A percentile compares a stretch with the other conserved stretches of the same genome.
Evolutionary conservation across 2,113 vertebrate species (phyloP).

Genomic region (Brachyhypopomus gauderio): DNA sequence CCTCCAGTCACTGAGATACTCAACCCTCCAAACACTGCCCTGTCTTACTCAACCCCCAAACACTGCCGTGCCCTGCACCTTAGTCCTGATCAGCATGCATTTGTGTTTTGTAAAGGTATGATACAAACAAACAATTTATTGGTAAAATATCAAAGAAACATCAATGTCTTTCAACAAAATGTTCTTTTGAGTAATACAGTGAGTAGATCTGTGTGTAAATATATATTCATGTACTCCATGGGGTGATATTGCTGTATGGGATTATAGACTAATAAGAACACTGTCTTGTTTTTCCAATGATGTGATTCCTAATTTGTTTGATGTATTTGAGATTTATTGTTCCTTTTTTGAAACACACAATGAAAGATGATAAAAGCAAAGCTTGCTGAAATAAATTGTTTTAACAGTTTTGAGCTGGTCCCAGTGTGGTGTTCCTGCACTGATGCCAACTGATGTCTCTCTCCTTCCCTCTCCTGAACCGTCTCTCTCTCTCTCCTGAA

Average conservation of each 20-base stretch:
- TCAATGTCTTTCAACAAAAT: slow-evolving; percentile 57
- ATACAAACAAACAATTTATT: slow-evolving; percentile 67
- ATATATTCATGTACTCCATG: slow-evolving; percentile 71
- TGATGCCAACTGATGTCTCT: slow-evolving; percentile 36
- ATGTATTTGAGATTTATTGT: slow-evolving; percentile 85
- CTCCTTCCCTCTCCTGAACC: slow-evolving; percentile 53
- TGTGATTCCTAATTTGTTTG: slow-evolving; percentile 87
- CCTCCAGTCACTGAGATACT: too few relatives aligned
- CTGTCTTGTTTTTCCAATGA: slow-evolving; percentile 71
- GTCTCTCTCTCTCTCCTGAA: slow-evolving; percentile 13
- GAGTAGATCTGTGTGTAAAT: slow-evolving; percentile 64
- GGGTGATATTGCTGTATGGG: slow-evolving; percentile 71
- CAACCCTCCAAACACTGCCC: too few relatives aligned
- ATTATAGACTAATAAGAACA: slow-evolving; percentile 62
- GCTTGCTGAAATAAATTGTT: slow-evolving; percentile 88
- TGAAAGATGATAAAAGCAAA: slow-evolving; percentile 69
- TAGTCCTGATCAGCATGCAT: slow-evolving; percentile 85
- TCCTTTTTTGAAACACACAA: slow-evolving; percentile 84
- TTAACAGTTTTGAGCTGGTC: slow-evolving; percentile 73
- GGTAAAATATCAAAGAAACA: slow-evolving; percentile 48
- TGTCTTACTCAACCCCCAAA: too few relatives aligned
- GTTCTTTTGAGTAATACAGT: slow-evolving; percentile 72
- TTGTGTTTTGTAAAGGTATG: slow-evolving; percentile 81
- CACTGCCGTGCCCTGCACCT: slow-evolving; percentile 53
- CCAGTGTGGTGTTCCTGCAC: slow-evolving; percentile 70